phyloP scores from a whole-genome alignment of 1,140 invertebrate genomes.

The Drosophila nannoptera region DNA sequence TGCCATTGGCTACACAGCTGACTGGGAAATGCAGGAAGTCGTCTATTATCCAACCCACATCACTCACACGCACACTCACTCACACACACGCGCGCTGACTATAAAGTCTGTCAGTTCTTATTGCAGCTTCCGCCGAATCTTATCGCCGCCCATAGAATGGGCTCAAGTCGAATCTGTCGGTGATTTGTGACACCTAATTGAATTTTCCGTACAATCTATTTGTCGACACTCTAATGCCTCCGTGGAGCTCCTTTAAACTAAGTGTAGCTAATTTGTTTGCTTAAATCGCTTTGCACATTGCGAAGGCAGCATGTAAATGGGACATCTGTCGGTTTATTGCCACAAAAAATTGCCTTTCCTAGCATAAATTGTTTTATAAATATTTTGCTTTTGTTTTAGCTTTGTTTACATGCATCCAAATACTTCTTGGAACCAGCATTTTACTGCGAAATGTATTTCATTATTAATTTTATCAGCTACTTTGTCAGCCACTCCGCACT shows the following conservation, averaged over 20 bases:
- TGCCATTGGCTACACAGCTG: conserved; percentile 41
- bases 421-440: not conserved
- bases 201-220: conserved; percentile 38
- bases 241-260: conserved; percentile 26
- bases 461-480: conserved; percentile 21
- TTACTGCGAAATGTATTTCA: conserved; percentile 11
- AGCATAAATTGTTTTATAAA: not conserved
- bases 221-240: conserved; percentile 15
- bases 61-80: conserved; percentile 32
- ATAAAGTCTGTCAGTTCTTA: conserved; percentile 7
- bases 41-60: conserved; percentile 53
- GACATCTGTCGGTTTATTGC: too few relatives aligned
- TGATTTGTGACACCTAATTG: conserved; percentile 63
- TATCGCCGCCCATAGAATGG: conserved; percentile 2
- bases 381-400: not conserved
- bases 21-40: conserved; percentile 58
- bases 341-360: not conserved
- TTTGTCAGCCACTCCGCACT: conserved; percentile 3
- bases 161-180: conserved; percentile 33
- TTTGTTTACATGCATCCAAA: not conserved
- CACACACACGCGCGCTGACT: conserved; percentile 4
- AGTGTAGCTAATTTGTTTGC: conserved; percentile 54
- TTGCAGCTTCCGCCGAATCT: conserved; percentile 6
- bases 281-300: conserved; percentile 56
- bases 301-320: not conserved